Percentiles rank a stretch among this genome's conserved stretches.
phyloP scores from a whole-genome alignment of 2,113 vertebrate species.

The Tetrao urogallus region DNA sequence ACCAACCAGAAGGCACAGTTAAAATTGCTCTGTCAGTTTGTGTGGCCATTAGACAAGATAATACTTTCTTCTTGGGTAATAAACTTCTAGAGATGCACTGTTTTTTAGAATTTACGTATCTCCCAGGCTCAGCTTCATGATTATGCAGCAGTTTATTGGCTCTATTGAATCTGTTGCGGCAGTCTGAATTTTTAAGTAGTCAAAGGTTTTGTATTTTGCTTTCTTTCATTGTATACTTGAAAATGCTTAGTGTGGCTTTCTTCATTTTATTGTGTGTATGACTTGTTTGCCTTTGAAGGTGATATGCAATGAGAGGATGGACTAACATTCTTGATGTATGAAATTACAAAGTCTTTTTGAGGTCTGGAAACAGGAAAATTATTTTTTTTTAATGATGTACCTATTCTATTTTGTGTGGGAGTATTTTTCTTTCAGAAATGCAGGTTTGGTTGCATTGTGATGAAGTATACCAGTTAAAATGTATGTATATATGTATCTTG shows the following conservation, averaged over 20 bases:
- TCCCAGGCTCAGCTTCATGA: background rate
- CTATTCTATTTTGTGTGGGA: background rate
- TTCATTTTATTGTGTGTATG: background rate
- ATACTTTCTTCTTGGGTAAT: background rate
- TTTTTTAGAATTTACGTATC: background rate
- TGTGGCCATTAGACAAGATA: background rate
- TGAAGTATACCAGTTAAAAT: background rate
- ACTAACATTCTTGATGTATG: background rate
- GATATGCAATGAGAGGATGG: background rate
- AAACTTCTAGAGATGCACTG: background rate
- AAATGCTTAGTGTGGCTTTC: background rate
- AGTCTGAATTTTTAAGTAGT: background rate
- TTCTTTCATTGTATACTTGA: background rate
- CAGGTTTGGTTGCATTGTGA: background rate
- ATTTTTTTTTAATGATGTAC: background rate
- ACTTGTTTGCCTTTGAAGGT: background rate
- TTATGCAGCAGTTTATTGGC: background rate
- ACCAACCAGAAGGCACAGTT: background rate
- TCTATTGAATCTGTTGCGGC: background rate
- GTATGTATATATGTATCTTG: too few relatives aligned
- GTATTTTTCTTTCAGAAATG: background rate
- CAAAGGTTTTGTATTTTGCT: background rate
- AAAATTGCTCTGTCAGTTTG: background rate
- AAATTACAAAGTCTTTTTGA: background rate
- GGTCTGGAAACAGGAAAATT: background rate